Base-by-base conservation (phyloP, 2,797 vertebrate species). In the Leptatherina wallacei region DNA sequence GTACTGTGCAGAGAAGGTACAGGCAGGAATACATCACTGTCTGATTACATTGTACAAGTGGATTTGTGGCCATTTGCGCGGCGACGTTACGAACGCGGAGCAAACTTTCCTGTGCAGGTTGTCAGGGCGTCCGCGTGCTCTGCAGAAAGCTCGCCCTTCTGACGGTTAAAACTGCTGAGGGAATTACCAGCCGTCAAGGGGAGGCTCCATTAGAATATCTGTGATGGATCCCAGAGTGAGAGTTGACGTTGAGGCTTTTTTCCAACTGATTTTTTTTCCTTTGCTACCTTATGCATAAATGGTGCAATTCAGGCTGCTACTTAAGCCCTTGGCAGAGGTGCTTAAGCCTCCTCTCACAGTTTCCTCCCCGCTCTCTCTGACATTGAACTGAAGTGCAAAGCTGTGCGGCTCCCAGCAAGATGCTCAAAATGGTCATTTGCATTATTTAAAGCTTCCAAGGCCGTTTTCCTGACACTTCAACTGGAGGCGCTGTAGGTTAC, bases 381-480 rank as follows among this genome's bases (percentile, higher is more conserved):
- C 88, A 83, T 84, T 87, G 90, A 89, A 91, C 77, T 83, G 80
- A 83, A 87, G 85, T 82, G 85, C 69, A 84, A 67, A 83, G 75
- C 84, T 8, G 52, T 6, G 72, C 84, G 4, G 77, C 83, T 82
- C 69, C 61, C 67, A 33, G 77, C 61, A 30, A 75, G 69, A 38
- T 71, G 71, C 78, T 69, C 72, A 65, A 38, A 64, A 56, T n/a
- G 76, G 69, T 61, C 81, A 65, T 80, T 80, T 84, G 72, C 86
- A 86, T 84, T 82, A 75, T 71, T 79, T 77, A 71, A 88, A 78
- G 64, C 61, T 47, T 75, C 24, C 54, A 29, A n/a, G 61, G 22
- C 67, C 65, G 61, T 62, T 61, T 32, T 67, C 27, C 54, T 74
- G 40, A 65, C 29, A 54, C 38, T 65, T 3, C 40, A 55, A 69